Evolutionary conservation across 2,113 vertebrate genomes (phyloP).

Genomic region (Grammomys dolichurus): DNA sequence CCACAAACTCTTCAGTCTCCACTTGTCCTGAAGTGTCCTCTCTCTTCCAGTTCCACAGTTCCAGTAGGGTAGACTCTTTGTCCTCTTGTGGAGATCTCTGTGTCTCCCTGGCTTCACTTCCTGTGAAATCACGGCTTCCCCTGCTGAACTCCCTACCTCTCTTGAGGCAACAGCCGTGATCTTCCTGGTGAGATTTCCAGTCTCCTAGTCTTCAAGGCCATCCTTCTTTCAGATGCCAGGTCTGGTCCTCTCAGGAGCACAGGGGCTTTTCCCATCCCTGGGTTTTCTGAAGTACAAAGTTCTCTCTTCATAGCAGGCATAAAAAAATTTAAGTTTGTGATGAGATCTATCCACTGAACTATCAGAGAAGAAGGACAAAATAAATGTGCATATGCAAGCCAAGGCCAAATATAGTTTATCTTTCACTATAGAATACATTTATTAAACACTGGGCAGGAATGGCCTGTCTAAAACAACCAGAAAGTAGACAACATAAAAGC

Average conservation of each 20-base stretch:
- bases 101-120: too few species aligned
- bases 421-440: slow-evolving; percentile 27
- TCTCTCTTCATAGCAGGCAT: neutral
- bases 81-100: too few species aligned
- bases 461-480: neutral
- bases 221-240: neutral
- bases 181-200: neutral
- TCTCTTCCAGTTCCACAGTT: neutral
- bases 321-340: neutral
- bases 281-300: neutral
- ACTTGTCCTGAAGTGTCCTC: neutral
- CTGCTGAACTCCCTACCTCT: neutral
- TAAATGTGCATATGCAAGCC: neutral
- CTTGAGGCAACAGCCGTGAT: neutral
- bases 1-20: neutral
- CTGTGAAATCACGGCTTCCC: neutral
- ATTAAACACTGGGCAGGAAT: neutral
- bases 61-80: neutral
- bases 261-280: neutral
- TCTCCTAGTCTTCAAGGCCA: neutral
- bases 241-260: neutral
- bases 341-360: neutral
- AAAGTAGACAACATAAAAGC: neutral
- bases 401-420: neutral
- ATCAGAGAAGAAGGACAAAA: neutral